These are phyloP conservation scores for Ispidina picta DNA, from an alignment of 2,797 vertebrate species.

Conservation along the genomic window DNA sequence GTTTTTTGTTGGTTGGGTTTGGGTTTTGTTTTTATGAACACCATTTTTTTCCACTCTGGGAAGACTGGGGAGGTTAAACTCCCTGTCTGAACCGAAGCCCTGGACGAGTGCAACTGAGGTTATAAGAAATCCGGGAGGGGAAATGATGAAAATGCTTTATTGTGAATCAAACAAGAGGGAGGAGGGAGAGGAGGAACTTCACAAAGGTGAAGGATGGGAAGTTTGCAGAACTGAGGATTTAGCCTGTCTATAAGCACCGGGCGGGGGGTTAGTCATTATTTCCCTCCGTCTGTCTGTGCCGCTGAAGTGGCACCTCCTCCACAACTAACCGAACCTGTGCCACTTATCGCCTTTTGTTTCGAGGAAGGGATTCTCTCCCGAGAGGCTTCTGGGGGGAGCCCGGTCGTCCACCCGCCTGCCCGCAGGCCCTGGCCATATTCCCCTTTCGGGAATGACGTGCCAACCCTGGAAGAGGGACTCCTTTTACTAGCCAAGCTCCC, in stretches of 20 bases:
- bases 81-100: constrained; percentile 32
- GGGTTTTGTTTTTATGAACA: neutral
- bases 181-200: constrained; percentile 35
- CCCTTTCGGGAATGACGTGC: neutral
- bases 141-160: constrained; percentile 56
- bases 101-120: constrained; percentile 52
- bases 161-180: constrained; percentile 51
- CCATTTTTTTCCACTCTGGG: constrained; percentile 33
- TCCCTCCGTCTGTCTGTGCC: neutral
- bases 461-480: constrained; percentile 12
- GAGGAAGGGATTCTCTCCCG: neutral
- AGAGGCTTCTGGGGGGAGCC: neutral
- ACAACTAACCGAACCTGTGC: neutral
- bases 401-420: neutral
- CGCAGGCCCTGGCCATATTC: neutral
- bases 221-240: neutral
- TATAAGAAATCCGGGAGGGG: constrained; percentile 46
- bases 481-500: constrained; percentile 10
- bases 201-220: constrained; percentile 33
- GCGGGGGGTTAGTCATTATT: neutral
- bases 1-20: neutral
- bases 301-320: neutral
- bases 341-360: neutral
- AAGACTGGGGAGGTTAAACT: constrained; percentile 28
- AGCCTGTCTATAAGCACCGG: neutral